These are phyloP conservation scores for Ceyx margarethae DNA, from an alignment of 2,113 vertebrate genomes.

Conservation along the genomic window DNA sequence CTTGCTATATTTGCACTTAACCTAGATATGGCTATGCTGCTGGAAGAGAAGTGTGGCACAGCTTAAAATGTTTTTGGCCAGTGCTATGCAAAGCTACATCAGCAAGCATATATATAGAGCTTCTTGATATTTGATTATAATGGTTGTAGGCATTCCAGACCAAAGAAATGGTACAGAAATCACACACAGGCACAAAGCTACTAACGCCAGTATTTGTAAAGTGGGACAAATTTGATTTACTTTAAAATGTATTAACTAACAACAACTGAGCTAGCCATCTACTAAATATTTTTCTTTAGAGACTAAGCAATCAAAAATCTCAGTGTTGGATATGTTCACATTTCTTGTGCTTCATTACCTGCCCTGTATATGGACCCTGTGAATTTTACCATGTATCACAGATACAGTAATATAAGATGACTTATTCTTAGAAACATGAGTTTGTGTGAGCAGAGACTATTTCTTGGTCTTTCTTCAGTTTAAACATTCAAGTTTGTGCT, in stretches of 20 bases:
- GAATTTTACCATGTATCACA: background rate
- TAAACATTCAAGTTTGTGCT: background rate
- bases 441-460: background rate
- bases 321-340: background rate
- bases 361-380: background rate
- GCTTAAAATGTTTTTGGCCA: background rate
- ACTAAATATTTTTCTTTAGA: background rate
- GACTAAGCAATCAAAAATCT: background rate
- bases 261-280: background rate
- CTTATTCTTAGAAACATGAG: background rate
- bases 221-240: background rate
- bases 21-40: background rate
- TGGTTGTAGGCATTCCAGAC: background rate
- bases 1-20: background rate
- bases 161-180: background rate
- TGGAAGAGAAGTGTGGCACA: background rate
- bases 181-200: background rate
- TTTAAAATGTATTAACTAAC: background rate
- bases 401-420: background rate
- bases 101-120: background rate
- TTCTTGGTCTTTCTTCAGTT: background rate
- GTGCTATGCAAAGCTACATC: background rate
- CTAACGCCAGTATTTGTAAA: background rate
- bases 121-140: background rate
- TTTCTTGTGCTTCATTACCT: background rate